Evolutionary conservation across 2,113 vertebrate species (phyloP).

Genomic region (Cepphus grylle): DNA sequence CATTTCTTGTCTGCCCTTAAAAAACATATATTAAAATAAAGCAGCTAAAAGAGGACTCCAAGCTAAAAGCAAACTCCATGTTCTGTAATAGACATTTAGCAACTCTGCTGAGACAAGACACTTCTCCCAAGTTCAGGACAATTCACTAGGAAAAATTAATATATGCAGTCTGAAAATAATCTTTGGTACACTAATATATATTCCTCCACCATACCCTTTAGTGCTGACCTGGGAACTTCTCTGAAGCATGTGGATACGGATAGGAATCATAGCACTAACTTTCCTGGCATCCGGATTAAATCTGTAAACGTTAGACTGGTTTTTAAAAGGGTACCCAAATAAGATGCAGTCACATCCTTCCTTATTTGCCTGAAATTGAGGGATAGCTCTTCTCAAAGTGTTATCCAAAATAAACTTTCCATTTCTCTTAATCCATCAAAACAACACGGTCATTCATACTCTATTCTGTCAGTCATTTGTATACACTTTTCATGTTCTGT

Average conservation of each 20-base stretch:
- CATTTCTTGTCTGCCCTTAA: not conserved
- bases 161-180: not conserved
- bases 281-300: not conserved
- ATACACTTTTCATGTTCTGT: not conserved
- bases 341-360: not conserved
- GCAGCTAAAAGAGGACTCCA: not conserved
- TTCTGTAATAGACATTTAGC: not conserved
- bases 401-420: not conserved
- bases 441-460: not conserved
- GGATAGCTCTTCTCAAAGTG: not conserved
- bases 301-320: not conserved
- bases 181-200: not conserved
- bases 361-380: not conserved
- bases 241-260: not conserved
- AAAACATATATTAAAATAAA: not conserved
- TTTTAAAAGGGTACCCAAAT: not conserved
- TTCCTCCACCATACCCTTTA: fast-evolving
- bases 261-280: not conserved
- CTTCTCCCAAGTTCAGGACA: not conserved
- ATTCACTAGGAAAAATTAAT: not conserved
- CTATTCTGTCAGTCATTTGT: not conserved
- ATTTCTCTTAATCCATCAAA: not conserved
- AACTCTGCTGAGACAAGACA: not conserved
- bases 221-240: not conserved
- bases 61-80: not conserved